Conservation (phyloP, 2,888 invertebrate species). For the Noctua janthina region DNA sequence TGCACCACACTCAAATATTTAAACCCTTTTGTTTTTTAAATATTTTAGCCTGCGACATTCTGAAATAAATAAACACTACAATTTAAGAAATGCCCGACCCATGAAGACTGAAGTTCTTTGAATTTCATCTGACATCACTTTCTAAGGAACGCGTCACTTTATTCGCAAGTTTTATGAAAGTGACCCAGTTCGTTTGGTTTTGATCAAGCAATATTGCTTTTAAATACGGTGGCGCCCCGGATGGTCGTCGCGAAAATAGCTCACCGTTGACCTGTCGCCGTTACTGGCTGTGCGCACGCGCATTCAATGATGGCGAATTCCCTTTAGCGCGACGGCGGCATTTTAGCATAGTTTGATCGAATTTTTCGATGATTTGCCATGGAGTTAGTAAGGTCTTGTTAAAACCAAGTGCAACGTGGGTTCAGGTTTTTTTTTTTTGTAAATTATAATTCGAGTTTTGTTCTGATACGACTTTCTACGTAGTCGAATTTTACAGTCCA, state of each 20-base stretch:
- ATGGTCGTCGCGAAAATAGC: slow-evolving; percentile 66
- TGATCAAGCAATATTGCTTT: slow-evolving; percentile 64
- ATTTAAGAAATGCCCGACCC: neutral
- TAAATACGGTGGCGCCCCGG: slow-evolving; percentile 64
- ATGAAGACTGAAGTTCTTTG: neutral
- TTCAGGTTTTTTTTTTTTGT: neutral
- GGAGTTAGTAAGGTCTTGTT: neutral
- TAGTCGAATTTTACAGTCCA: neutral
- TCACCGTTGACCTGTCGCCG: slow-evolving; percentile 66
- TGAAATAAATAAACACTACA: neutral
- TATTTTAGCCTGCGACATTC: neutral
- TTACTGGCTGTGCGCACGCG: slow-evolving; percentile 55
- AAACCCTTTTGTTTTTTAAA: neutral
- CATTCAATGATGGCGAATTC: slow-evolving; percentile 44
- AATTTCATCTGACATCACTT: slow-evolving; percentile 31
- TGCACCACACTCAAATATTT: too few species aligned
- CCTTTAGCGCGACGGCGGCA: slow-evolving; percentile 45
- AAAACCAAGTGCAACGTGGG: neutral
- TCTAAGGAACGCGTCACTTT: slow-evolving; percentile 13
- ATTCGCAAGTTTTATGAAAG: slow-evolving; percentile 52
- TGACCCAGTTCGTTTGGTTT: slow-evolving; percentile 61
- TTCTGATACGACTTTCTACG: too few species aligned
- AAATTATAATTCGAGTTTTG: neutral
- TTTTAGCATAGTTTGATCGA: slow-evolving; percentile 9
- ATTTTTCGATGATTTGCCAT: neutral